Evolutionary conservation across 2,888 invertebrate species (phyloP).

Genomic region (Thereva nobilitata): DNA sequence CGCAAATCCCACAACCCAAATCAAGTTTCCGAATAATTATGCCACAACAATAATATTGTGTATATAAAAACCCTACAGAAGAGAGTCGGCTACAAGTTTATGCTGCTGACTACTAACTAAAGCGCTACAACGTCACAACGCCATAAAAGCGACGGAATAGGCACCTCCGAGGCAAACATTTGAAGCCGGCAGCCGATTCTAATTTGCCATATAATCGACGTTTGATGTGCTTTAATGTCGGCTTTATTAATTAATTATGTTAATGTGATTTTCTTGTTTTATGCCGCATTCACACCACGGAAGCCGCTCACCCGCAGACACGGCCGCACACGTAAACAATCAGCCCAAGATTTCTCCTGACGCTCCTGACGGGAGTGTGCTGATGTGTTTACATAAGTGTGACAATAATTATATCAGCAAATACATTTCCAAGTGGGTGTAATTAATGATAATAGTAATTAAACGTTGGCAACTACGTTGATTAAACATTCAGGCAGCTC

Average conservation of each 20-base stretch:
- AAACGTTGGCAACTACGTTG: slow-evolving; percentile 46
- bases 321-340: slow-evolving; percentile 37
- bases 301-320: slow-evolving; percentile 37
- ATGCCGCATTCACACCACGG: slow-evolving; percentile 26
- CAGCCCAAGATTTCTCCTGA: slow-evolving; percentile 30
- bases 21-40: too few relatives aligned
- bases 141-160: too few relatives aligned
- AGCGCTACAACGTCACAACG: too few relatives aligned
- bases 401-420: slow-evolving; percentile 48
- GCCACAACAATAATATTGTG: too few relatives aligned
- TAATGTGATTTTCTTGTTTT: slow-evolving; percentile 47
- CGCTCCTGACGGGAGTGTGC: slow-evolving; percentile 18
- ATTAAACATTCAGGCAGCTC: slow-evolving; percentile 45
- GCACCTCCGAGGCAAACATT: too few relatives aligned
- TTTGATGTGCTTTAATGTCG: slow-evolving; percentile 45
- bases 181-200: slow-evolving; percentile 10
- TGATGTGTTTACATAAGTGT: slow-evolving; percentile 41
- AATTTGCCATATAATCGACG: slow-evolving; percentile 36
- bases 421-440: slow-evolving; percentile 42
- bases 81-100: too few relatives aligned
- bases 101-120: too few relatives aligned
- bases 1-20: too few relatives aligned
- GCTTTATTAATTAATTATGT: slow-evolving; percentile 47
- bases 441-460: slow-evolving; percentile 48
- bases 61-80: too few relatives aligned